phyloP scores from a whole-genome alignment of 1,140 invertebrate species.

The Globodera rostochiensis region DNA sequence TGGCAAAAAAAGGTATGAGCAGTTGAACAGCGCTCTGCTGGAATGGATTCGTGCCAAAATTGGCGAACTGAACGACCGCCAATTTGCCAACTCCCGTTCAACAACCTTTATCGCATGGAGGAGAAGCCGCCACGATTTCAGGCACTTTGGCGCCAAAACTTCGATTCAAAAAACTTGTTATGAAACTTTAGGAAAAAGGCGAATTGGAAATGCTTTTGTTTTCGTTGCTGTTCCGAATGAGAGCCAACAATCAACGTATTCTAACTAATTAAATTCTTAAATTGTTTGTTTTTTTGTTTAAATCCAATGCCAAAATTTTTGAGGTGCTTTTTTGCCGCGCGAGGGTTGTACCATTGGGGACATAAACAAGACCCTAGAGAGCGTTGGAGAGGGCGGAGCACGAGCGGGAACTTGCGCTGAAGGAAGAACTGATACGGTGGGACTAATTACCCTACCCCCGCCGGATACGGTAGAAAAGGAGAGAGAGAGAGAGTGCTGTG shows the following conservation, averaged over 20 bases:
- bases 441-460: not conserved
- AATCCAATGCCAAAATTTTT: no score
- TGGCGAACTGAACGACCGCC: slow-evolving; percentile 83
- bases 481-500: not conserved
- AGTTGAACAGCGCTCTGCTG: slow-evolving; percentile 85
- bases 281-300: no score
- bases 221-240: slow-evolving; percentile 95
- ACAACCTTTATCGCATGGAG: slow-evolving; percentile 90
- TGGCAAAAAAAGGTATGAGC: slow-evolving; percentile 93
- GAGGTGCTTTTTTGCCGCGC: slow-evolving; percentile 83
- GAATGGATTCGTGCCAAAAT: slow-evolving; percentile 97
- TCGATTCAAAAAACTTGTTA: slow-evolving; percentile 72
- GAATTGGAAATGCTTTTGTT: slow-evolving; percentile 96
- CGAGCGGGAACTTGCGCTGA: slow-evolving; percentile 85
- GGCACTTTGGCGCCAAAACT: slow-evolving; percentile 2
- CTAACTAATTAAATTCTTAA: no score
- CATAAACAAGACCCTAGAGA: slow-evolving; percentile 99
- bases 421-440: slow-evolving; percentile 86
- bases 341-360: slow-evolving; percentile 99
- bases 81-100: slow-evolving; percentile 94
- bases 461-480: not conserved
- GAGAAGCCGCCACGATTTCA: slow-evolving; percentile 92
- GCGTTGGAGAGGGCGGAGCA: slow-evolving; percentile 96
- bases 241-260: slow-evolving; percentile 90
- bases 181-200: slow-evolving; percentile 87